These are phyloP conservation scores for Hyperopisus bebe DNA, from an alignment of 2,113 vertebrate genomes.

Conservation along the genomic window DNA sequence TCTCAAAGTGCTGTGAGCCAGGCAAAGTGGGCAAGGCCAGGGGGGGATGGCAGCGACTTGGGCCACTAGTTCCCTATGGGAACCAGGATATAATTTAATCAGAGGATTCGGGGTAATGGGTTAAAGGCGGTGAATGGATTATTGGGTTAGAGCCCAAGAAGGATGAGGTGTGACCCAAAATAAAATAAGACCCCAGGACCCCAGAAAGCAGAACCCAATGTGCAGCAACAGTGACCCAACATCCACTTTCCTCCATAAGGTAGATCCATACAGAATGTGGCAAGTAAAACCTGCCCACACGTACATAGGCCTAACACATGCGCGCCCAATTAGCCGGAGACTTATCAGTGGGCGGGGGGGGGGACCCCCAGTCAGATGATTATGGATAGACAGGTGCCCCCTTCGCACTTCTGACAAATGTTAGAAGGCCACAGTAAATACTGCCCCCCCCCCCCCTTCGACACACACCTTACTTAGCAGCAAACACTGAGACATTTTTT, in stretches of 20 bases:
- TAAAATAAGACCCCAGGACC: conserved; percentile 18
- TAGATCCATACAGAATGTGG: not conserved
- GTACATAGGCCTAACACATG: not conserved
- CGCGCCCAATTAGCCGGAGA: conserved; percentile 34
- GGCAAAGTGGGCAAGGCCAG: conserved; percentile 25
- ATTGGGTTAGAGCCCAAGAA: conserved; percentile 18
- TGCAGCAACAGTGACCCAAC: not conserved
- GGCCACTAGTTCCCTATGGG: conserved; percentile 48
- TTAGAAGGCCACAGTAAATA: not conserved
- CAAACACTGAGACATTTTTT: not conserved
- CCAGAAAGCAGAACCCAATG: not conserved
- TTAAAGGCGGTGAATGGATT: conserved; percentile 14
- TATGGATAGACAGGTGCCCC: conserved; percentile 31
- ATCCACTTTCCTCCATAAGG: not conserved
- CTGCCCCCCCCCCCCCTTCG: not conserved
- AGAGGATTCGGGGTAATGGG: conserved; percentile 41
- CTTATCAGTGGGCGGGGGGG: conserved; percentile 52
- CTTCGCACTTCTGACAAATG: not conserved
- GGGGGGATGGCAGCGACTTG: conserved; percentile 24
- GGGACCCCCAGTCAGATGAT: conserved; percentile 39
- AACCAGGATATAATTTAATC: conserved; percentile 49
- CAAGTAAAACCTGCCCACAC: too few species aligned
- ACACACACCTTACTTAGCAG: not conserved
- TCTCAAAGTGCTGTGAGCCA: conserved; percentile 38
- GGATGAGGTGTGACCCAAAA: conserved; percentile 6